Evolutionary conservation across 2,888 invertebrate genomes (phyloP).

Genomic region (Proisotoma minuta): DNA sequence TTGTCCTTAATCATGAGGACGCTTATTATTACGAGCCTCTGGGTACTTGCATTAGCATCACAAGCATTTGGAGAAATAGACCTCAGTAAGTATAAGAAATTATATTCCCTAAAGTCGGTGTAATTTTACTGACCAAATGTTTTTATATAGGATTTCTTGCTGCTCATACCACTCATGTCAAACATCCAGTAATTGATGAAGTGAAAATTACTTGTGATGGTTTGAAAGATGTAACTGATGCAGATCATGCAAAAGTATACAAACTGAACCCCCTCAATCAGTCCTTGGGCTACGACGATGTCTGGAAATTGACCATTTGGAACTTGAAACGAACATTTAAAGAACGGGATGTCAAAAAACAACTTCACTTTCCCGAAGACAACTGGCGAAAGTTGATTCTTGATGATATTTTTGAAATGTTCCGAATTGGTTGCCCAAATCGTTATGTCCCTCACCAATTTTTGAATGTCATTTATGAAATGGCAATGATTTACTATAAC

Average conservation of each 20-base stretch:
- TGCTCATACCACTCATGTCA: not conserved
- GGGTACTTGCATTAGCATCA: too few relatives aligned
- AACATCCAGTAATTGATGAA: not conserved
- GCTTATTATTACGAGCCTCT: too few relatives aligned
- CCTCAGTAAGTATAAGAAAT: too few relatives aligned
- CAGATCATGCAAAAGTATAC: not conserved
- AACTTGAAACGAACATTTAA: constrained; percentile 16
- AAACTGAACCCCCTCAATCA: not conserved
- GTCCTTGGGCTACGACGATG: constrained; percentile 25
- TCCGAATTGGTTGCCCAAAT: constrained; percentile 11
- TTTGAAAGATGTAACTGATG: not conserved
- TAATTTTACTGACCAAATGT: not conserved
- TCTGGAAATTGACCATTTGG: constrained; percentile 21
- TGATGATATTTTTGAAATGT: constrained; percentile 11
- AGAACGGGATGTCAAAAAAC: not conserved
- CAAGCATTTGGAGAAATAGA: too few relatives aligned
- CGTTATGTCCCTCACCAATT: constrained; percentile 16
- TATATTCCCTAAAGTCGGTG: too few relatives aligned
- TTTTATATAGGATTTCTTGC: not conserved
- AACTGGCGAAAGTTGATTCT: constrained; percentile 21
- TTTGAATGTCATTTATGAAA: constrained; percentile 13
- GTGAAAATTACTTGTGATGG: constrained; percentile 21
- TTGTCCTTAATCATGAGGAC: too few relatives aligned
- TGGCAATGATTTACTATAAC: constrained; percentile 30
- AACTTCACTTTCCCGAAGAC: constrained; percentile 6